A percentile compares a stretch with the other conserved stretches of the same genome.
Evolutionary conservation across 2,113 vertebrate species (phyloP).

Genomic region (Laticauda laticaudata): DNA sequence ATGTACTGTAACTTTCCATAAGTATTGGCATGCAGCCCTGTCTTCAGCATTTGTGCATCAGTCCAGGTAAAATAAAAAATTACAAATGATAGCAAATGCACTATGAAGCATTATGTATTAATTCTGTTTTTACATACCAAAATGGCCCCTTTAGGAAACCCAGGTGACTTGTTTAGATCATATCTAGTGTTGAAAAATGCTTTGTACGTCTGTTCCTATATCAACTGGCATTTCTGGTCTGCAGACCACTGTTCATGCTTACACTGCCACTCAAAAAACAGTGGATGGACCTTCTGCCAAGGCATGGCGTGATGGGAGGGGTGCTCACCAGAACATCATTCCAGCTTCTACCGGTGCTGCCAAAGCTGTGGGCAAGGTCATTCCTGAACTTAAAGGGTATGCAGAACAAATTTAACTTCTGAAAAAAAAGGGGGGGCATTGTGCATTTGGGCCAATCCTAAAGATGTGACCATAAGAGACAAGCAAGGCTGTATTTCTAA

Average conservation of each 20-base stretch:
- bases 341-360: slow-evolving; percentile 87
- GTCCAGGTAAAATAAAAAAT: background rate
- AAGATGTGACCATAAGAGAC: too few species aligned
- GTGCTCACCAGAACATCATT: slow-evolving; percentile 87
- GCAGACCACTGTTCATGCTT: slow-evolving; percentile 90
- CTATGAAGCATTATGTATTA: background rate
- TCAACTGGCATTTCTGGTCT: slow-evolving; percentile 10
- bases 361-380: slow-evolving; percentile 87
- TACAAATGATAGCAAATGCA: background rate
- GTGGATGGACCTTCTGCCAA: slow-evolving; percentile 86
- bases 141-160: background rate
- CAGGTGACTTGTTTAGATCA: background rate
- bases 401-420: background rate
- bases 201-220: background rate
- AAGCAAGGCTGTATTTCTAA: background rate
- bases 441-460: background rate
- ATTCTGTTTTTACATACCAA: background rate
- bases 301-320: slow-evolving; percentile 84
- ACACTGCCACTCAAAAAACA: slow-evolving; percentile 90
- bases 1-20: background rate
- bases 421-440: fast-evolving
- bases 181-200: background rate
- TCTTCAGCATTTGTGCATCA: background rate
- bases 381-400: slow-evolving; percentile 87
- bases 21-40: background rate